Base-by-base conservation (phyloP, 2,113 vertebrate genomes). In the Paratilapia polleni region DNA sequence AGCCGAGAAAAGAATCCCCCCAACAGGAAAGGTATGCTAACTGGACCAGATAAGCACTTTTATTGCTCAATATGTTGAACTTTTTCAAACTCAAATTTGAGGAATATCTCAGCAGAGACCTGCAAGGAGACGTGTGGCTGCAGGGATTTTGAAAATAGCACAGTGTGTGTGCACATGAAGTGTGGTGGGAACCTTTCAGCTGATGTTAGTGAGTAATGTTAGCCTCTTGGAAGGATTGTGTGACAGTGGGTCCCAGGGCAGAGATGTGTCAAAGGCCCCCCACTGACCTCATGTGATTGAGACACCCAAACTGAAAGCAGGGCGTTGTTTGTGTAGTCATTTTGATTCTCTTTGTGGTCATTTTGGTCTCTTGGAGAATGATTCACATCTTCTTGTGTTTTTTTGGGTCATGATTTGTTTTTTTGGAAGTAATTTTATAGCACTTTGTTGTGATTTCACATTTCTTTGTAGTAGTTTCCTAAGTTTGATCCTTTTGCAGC, bases 21-120 rank as follows among this genome's bases (percentile, higher is more conserved):
- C 56, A 63, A 22, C 61, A 63, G 87, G 26, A 73, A 52, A 52
- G 41, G 6, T 20, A 64, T 24, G 17, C 60, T 59, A 76, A 77
- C 68, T 73, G 62, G 78, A 80, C 22, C 61, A 70, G 78, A 89
- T 68, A 79, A 77, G 13, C 13, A 52, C 22, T 73, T 78, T 79
- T n/a, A 81, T 59, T 62, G 36, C 31, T 81, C 63, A 78, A 70
- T 34, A 63, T 66, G 58, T 58, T 68, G 13, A 54, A 38, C n/a
- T 56, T 78, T 58, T 56, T 49, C 31, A 78, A 84, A 66, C 11
- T 61, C 22, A 76, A 13, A 63, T 58, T 22, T 75, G 13, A 81
- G 47, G 68, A 57, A 56, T 54, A 70, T 20, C 10, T 75, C 59
- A 47, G 11, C 43, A 76, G 54, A 59, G 66, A 79, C 43, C 8